Evolutionary conservation across 2,113 vertebrate genomes (phyloP).

Genomic region (Steatornis caripensis): DNA sequence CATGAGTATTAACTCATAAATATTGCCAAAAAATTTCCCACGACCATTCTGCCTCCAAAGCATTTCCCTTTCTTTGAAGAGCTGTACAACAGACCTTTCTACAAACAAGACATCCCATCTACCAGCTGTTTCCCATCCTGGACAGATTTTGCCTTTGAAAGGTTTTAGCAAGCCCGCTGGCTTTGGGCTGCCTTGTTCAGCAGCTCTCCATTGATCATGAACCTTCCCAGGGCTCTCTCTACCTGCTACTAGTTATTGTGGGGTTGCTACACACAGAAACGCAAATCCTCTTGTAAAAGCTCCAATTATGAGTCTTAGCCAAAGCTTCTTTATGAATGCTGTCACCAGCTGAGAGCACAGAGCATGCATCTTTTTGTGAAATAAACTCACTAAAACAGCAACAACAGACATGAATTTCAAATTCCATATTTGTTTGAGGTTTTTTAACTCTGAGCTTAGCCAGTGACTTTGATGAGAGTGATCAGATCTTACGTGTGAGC

Average conservation of each 20-base stretch:
- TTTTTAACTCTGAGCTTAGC: neutral
- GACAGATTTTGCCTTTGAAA: slow-evolving; percentile 8
- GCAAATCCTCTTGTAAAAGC: neutral
- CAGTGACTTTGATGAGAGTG: neutral
- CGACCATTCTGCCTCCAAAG: neutral
- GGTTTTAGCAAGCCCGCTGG: neutral
- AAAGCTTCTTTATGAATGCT: neutral
- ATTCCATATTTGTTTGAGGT: neutral
- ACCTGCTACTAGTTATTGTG: neutral
- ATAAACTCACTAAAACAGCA: neutral
- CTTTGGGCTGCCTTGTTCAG: slow-evolving; percentile 9
- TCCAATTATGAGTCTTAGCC: neutral
- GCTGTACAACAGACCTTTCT: neutral
- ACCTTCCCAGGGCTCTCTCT: neutral
- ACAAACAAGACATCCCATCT: neutral
- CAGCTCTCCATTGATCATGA: slow-evolving; percentile 30
- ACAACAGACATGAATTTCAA: neutral
- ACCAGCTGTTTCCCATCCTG: slow-evolving; percentile 19
- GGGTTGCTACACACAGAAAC: neutral
- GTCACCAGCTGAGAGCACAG: neutral
- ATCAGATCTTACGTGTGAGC: neutral
- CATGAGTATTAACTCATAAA: neutral
- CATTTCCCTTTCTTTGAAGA: neutral
- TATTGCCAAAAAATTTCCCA: neutral
- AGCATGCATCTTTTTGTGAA: neutral